A percentile compares a stretch with the other conserved stretches of the same genome.
These are phyloP conservation scores for Rhaphigaster nebulosa DNA, from an alignment of 2,888 invertebrate genomes.

Conservation along the genomic window DNA sequence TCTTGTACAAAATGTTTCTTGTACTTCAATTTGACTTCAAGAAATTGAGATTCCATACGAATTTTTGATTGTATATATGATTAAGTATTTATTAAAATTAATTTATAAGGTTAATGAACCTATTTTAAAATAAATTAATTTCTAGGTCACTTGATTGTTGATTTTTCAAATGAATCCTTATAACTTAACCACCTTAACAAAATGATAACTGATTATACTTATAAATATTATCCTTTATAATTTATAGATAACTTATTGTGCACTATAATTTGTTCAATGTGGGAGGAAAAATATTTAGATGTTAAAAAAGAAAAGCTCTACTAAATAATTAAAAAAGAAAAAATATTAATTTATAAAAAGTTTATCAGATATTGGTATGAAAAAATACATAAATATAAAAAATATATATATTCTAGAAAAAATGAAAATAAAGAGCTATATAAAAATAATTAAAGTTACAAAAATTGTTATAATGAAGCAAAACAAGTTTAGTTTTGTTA, in stretches of 20 bases:
- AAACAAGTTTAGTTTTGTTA: neutral
- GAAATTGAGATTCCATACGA: neutral
- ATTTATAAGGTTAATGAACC: neutral
- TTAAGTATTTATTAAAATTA: neutral
- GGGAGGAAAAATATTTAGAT: slow-evolving; percentile 55
- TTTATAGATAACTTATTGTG: neutral
- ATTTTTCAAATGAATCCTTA: neutral
- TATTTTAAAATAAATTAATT: neutral
- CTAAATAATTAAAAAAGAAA: slow-evolving; percentile 52
- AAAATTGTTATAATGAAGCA: slow-evolving; percentile 29
- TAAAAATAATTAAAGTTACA: slow-evolving; percentile 28
- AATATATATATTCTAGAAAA: slow-evolving; percentile 24
- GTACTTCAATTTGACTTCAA: neutral
- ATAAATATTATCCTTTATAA: slow-evolving; percentile 31
- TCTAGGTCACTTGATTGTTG: neutral
- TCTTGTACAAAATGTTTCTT: neutral
- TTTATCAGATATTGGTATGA: slow-evolving; percentile 21
- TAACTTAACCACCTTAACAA: neutral
- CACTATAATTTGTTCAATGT: slow-evolving; percentile 57
- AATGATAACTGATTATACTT: slow-evolving; percentile 6
- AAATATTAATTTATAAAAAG: slow-evolving; percentile 48
- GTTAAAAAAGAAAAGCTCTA: slow-evolving; percentile 58
- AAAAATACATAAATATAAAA: slow-evolving; percentile 40
- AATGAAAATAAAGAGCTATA: slow-evolving; percentile 18
- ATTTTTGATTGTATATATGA: neutral